Conservation (phyloP, 2,888 invertebrate species). For the Lepeophtheirus nordmannii region DNA sequence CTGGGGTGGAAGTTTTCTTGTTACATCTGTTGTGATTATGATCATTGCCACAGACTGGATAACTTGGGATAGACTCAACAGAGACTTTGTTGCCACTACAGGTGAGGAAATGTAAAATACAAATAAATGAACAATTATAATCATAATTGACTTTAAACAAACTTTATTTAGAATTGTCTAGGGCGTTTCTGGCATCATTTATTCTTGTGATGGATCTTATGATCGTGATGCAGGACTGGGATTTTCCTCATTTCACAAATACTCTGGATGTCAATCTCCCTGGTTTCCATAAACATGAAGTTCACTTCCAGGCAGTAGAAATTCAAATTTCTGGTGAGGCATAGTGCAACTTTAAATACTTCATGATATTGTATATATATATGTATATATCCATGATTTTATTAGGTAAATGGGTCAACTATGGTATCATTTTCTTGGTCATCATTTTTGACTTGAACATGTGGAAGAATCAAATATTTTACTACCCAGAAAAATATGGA, state of each 20-base stretch:
- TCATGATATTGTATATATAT: no score
- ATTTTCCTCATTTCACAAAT: conserved; percentile 40
- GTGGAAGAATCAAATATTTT: conserved; percentile 43
- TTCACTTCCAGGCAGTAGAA: conserved; percentile 27
- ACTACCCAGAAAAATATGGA: conserved; percentile 37
- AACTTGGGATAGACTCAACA: conserved; percentile 39
- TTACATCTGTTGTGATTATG: conserved; percentile 36
- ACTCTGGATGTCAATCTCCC: conserved; percentile 40
- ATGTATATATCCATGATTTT: conserved; percentile 8
- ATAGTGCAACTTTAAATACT: neutral
- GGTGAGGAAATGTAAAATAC: conserved; percentile 28
- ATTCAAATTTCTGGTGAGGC: conserved; percentile 37
- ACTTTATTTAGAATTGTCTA: conserved; percentile 34
- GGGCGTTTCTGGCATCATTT: conserved; percentile 39
- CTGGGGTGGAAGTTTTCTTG: conserved; percentile 36
- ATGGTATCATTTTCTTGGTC: conserved; percentile 40
- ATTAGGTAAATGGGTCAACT: conserved; percentile 42
- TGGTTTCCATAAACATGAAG: conserved; percentile 33
- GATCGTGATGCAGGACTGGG: conserved; percentile 43
- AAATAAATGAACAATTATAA: neutral
- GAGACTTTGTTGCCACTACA: conserved; percentile 38
- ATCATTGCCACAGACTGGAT: conserved; percentile 39
- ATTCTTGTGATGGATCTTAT: conserved; percentile 40
- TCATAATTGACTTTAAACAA: neutral
- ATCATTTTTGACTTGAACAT: conserved; percentile 41